Conservation (phyloP, 2,113 vertebrate genomes). For the Australoheros scitulus region DNA sequence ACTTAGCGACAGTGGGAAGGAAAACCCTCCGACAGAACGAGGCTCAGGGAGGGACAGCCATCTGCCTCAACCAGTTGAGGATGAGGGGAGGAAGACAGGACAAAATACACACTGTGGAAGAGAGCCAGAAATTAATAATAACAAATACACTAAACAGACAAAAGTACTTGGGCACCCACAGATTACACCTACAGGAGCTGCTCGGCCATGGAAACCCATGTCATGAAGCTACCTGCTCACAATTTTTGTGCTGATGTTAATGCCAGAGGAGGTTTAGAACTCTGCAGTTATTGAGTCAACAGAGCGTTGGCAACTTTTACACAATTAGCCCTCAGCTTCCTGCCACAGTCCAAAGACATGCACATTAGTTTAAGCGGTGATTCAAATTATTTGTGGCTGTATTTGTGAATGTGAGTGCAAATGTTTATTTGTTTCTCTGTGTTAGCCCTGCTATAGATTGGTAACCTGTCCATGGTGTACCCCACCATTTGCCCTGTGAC, state of each 20-base stretch:
- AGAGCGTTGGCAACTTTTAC: neutral
- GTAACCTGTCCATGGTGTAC: neutral
- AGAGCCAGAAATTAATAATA: no score
- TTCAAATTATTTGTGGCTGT: slow-evolving; percentile 1
- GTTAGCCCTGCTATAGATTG: neutral
- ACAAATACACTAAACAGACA: neutral
- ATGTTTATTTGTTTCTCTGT: neutral
- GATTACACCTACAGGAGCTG: neutral
- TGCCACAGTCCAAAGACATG: neutral
- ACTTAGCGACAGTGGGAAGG: no score
- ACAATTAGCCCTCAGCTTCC: neutral
- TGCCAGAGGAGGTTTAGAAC: neutral
- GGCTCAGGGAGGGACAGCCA: no score
- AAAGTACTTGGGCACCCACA: neutral
- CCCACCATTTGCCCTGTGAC: neutral
- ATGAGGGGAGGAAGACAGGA: no score
- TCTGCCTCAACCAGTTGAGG: no score
- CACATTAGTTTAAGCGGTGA: neutral
- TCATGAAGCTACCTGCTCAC: neutral
- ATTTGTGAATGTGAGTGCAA: neutral
- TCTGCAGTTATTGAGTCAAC: neutral
- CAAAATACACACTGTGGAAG: no score
- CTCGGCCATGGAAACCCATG: neutral
- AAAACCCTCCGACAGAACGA: no score
- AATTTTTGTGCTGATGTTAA: neutral